These are phyloP conservation scores for Hirudinaria manillensis DNA, from an alignment of 2,888 invertebrate genomes.

Conservation along the genomic window DNA sequence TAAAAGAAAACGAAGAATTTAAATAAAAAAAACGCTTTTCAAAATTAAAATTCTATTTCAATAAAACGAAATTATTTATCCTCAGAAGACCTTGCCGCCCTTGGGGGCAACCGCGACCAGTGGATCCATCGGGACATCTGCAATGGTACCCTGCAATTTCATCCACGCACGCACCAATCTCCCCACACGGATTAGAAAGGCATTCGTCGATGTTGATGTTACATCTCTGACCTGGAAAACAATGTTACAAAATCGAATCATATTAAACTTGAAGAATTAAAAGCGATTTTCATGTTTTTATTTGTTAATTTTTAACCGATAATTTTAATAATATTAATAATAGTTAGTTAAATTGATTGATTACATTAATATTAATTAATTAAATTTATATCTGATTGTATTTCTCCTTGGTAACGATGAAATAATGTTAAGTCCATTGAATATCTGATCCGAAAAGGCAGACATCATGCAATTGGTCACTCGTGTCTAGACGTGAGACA, in stretches of 20 bases:
- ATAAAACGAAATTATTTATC: too few species aligned
- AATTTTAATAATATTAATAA: neutral
- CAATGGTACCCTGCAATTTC: conserved; percentile 85
- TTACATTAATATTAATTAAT: neutral
- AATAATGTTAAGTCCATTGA: too few species aligned
- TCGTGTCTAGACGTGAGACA: too few species aligned
- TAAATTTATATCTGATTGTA: too few species aligned
- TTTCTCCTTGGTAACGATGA: too few species aligned
- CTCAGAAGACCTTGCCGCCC: neutral
- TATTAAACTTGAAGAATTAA: too few species aligned
- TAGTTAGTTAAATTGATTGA: neutral
- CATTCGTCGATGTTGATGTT: conserved; percentile 80
- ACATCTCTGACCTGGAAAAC: neutral
- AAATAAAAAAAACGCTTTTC: too few species aligned
- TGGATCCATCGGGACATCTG: conserved; percentile 61
- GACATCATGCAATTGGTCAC: too few species aligned
- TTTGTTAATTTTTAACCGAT: neutral
- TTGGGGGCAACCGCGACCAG: neutral
- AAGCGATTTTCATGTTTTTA: neutral
- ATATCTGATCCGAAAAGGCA: too few species aligned
- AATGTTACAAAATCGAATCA: neutral
- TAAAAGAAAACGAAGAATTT: too few species aligned
- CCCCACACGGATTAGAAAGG: conserved; percentile 85
- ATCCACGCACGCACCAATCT: conserved; percentile 84
- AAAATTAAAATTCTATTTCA: too few species aligned